Base-by-base conservation (phyloP, 2,888 invertebrate species). In the Zele albiditarsus region DNA sequence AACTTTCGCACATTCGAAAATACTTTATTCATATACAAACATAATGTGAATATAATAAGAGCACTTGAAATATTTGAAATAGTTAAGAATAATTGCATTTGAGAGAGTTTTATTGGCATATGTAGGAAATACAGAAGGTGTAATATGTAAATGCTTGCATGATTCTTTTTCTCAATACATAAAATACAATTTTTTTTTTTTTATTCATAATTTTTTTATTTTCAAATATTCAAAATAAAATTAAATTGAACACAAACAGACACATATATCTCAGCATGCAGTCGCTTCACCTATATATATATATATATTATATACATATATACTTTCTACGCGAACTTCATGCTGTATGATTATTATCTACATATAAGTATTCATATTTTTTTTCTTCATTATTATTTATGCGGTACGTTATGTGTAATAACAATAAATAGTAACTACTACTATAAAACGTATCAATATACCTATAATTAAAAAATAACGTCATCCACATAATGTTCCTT, bases 361-460 rank as follows among this genome's bases (percentile, higher is more conserved):
- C n/a, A 38, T n/a, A 62, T 31, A 28, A 31, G 5, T 31, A 62
- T 62, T 62, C n/a, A 16, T 27, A n/a, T 62, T 8, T 16, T 28
- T 6, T 62, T 31, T 6, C 27, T 63, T 23, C 16, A 60, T 60
- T 12, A 60, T 63, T 63, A 63, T n/a, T 6, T 1, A 3, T 63
- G 38, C n/a, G 3, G 6, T 60, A 60, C 27, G 8, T 63, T 6
- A n/a, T 3, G n/a, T 23, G 23, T 5, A 49, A 16, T 67, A 46
- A 49, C 42, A 67, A 67, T 67, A 67, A 67, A 67, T 67, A 67
- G 6, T 67, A 46, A 46, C 28, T 46, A 67, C 27, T 28, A 3
- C 2, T 27, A 28, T 3, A 28, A 60, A 25, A 28, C 25, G 25
- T 27, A 27, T 27, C 16, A n/a, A n/a, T 28, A 28, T 16, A 0